These are phyloP conservation scores for Apostichopus leukothele DNA, from an alignment of 53 echinoderm and acorn worm species.

Conservation along the genomic window DNA sequence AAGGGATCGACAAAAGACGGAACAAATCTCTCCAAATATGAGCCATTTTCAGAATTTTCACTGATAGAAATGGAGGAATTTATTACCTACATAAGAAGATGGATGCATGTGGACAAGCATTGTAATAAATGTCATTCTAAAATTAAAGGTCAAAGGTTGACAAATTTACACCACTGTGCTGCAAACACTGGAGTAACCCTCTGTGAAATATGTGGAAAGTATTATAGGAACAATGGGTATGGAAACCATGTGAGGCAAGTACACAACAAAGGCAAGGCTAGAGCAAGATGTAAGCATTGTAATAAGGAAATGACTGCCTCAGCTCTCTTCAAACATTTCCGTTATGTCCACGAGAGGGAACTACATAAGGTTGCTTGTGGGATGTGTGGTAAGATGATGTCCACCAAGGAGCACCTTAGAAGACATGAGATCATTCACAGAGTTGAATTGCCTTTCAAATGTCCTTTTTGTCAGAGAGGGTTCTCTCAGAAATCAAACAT, in stretches of 20 bases:
- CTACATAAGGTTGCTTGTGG: neutral
- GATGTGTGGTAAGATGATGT: slow-evolving; percentile 17
- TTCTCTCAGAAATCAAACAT: slow-evolving; percentile 78
- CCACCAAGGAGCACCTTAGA: slow-evolving; percentile 1
- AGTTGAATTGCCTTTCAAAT: slow-evolving; percentile 58
- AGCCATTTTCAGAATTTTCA: neutral
- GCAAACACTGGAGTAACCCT: neutral
- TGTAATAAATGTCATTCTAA: slow-evolving; percentile 17
- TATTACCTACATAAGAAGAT: neutral
- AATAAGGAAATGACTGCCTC: slow-evolving; percentile 20
- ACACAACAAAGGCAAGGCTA: neutral
- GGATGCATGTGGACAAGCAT: slow-evolving; percentile 29
- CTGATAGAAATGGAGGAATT: slow-evolving; percentile 8
- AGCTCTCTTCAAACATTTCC: neutral
- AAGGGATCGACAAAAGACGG: too few relatives aligned
- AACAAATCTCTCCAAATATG: neutral
- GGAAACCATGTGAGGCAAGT: neutral
- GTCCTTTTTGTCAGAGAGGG: slow-evolving; percentile 70
- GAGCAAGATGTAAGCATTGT: neutral
- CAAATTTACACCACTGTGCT: slow-evolving; percentile 13
- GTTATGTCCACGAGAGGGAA: neutral
- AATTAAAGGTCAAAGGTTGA: neutral
- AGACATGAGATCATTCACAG: slow-evolving; percentile 30
- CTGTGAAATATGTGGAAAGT: slow-evolving; percentile 27
- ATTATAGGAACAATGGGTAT: neutral